Evolutionary conservation across 2,113 vertebrate species (phyloP).

Genomic region (Burhinus oedicnemus): DNA sequence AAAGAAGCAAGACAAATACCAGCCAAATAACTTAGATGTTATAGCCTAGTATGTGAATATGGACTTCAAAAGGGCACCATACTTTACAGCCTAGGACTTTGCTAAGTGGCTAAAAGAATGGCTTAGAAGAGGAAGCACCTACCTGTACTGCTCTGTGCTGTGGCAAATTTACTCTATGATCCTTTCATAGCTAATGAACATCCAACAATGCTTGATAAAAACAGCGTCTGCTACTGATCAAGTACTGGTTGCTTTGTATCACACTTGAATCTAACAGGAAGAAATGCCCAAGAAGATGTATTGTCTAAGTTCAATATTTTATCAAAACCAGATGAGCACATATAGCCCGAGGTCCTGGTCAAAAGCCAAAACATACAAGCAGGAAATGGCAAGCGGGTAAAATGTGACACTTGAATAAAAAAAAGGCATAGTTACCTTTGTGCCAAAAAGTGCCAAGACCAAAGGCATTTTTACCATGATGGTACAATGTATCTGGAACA

Average conservation of each 20-base stretch:
- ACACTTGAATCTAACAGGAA: slow-evolving; percentile 62
- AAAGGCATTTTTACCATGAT: not conserved
- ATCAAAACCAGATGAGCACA: slow-evolving; percentile 70
- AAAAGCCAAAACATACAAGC: slow-evolving; percentile 65
- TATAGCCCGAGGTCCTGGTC: slow-evolving; percentile 30
- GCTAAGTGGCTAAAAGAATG: not conserved
- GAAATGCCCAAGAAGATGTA: slow-evolving; percentile 66
- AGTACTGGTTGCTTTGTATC: slow-evolving; percentile 52
- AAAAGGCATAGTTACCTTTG: not conserved
- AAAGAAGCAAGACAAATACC: not conserved
- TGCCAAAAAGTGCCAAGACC: not conserved
- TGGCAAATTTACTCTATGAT: not conserved
- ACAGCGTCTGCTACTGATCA: slow-evolving; percentile 63
- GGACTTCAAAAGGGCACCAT: not conserved
- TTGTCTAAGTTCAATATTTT: slow-evolving; percentile 58
- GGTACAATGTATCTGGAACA: not conserved
- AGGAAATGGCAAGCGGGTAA: slow-evolving; percentile 67
- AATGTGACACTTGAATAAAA: slow-evolving; percentile 51
- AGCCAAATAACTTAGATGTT: not conserved
- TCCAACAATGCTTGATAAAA: slow-evolving; percentile 8
- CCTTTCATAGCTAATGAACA: slow-evolving; percentile 29
- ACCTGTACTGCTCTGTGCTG: not conserved
- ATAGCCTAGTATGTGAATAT: not conserved
- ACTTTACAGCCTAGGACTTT: not conserved
- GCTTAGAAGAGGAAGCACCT: not conserved